These are phyloP conservation scores for Drosophila sp. DNA, from an alignment of 1,140 invertebrate genomes.

Conservation along the genomic window DNA sequence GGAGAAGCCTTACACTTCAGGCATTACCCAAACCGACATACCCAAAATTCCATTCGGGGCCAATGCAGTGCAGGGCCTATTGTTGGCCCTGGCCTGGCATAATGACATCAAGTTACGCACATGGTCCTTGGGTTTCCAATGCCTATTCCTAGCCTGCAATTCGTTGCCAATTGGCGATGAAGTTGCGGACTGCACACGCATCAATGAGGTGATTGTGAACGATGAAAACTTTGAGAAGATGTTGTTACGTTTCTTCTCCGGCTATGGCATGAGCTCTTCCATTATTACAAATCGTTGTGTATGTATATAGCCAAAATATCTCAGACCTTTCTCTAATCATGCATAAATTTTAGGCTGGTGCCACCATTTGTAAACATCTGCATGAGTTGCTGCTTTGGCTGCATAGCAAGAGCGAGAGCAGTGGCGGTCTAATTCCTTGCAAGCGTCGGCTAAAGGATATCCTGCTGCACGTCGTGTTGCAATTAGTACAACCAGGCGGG, in stretches of 20 bases:
- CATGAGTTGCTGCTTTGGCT: slow-evolving; percentile 89
- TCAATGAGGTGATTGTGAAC: slow-evolving; percentile 87
- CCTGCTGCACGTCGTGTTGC: slow-evolving; percentile 88
- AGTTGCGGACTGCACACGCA: slow-evolving; percentile 79
- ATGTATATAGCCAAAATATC: slow-evolving; percentile 24
- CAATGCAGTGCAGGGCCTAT: slow-evolving; percentile 88
- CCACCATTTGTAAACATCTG: slow-evolving; percentile 89
- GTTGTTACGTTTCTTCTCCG: slow-evolving; percentile 89
- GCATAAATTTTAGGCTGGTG: slow-evolving; percentile 86
- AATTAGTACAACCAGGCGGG: slow-evolving; percentile 88
- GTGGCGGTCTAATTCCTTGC: slow-evolving; percentile 83
- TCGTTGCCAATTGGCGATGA: slow-evolving; percentile 78
- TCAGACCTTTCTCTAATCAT: neutral
- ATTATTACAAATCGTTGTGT: slow-evolving; percentile 81
- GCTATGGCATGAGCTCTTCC: slow-evolving; percentile 84
- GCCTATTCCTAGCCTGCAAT: slow-evolving; percentile 85
- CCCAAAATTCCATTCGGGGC: slow-evolving; percentile 89
- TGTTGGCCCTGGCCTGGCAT: slow-evolving; percentile 87
- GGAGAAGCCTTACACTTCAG: slow-evolving; percentile 82
- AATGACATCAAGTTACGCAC: slow-evolving; percentile 88
- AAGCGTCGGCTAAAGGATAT: slow-evolving; percentile 88
- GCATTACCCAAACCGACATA: slow-evolving; percentile 86
- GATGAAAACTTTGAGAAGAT: slow-evolving; percentile 89
- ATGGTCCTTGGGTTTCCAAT: slow-evolving; percentile 89
- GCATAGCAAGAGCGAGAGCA: slow-evolving; percentile 88